phyloP scores from a whole-genome alignment of 2,797 vertebrate genomes.

The Aphelocoma californica region DNA sequence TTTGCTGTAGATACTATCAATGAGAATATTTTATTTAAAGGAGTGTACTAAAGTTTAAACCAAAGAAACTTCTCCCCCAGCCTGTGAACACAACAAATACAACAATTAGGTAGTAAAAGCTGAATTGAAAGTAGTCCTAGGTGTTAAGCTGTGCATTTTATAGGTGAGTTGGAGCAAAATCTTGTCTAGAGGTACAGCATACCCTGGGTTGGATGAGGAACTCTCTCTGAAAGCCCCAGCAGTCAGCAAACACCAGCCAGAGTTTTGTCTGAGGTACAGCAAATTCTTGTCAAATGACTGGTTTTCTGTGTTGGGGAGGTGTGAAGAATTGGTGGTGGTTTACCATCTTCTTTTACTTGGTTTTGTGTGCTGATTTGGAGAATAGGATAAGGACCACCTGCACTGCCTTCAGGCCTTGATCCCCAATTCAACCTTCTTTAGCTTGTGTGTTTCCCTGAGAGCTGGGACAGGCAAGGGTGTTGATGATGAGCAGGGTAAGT shows the following conservation, averaged over 20 bases:
- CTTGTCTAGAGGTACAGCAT: rapidly evolving
- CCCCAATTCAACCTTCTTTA: background rate
- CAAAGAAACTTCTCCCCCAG: background rate
- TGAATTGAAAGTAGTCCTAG: background rate
- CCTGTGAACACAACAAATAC: background rate
- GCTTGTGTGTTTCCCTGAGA: background rate
- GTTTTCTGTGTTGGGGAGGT: background rate
- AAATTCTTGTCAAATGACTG: background rate
- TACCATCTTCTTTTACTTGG: background rate
- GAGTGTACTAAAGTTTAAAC: background rate
- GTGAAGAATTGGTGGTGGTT: background rate
- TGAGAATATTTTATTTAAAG: background rate
- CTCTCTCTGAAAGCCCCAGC: background rate
- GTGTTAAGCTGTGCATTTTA: background rate
- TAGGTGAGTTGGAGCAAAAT: background rate
- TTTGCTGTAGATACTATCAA: slow-evolving; percentile 16
- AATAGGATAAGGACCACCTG: background rate
- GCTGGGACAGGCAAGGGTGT: background rate
- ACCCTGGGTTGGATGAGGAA: background rate
- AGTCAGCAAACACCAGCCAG: background rate
- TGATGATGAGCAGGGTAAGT: background rate
- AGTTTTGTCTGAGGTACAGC: background rate
- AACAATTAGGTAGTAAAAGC: background rate
- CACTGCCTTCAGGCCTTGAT: background rate
- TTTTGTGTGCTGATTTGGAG: background rate